These are phyloP conservation scores for Onychorhynchus coronatus DNA, from an alignment of 2,113 vertebrate genomes.

Conservation along the genomic window DNA sequence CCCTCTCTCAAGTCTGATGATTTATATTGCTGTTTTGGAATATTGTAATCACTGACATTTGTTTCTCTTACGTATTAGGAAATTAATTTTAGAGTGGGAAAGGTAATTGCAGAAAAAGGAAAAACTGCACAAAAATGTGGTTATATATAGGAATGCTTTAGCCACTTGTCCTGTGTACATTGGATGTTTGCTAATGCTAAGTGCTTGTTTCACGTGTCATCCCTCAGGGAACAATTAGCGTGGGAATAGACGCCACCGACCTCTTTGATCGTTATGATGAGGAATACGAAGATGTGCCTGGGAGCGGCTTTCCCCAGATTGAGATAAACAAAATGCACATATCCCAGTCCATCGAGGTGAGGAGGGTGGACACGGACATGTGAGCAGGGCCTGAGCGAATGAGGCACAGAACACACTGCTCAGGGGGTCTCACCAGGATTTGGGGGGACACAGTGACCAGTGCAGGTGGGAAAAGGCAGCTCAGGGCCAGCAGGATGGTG, in stretches of 20 bases:
- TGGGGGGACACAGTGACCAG: rapidly evolving
- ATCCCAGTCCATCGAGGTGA: conserved; percentile 98
- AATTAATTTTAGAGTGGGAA: background rate
- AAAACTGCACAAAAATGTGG: background rate
- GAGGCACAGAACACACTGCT: background rate
- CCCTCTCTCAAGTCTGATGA: background rate
- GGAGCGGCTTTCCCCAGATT: conserved; percentile 86
- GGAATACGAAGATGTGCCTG: conserved; percentile 86
- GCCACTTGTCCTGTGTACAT: rapidly evolving
- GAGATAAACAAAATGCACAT: conserved; percentile 99
- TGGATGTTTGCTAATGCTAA: background rate
- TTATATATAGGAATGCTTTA: rapidly evolving
- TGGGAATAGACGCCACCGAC: conserved; percentile 96
- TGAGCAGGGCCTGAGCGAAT: background rate
- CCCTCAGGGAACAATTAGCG: conserved; percentile 91
- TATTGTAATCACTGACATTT: background rate
- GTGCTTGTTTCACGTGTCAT: background rate
- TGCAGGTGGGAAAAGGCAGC: background rate
- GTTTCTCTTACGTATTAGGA: background rate
- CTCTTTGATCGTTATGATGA: conserved; percentile 96
- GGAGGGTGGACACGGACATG: background rate
- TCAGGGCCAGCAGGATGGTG: background rate
- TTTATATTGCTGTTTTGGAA: background rate
- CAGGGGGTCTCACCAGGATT: background rate
- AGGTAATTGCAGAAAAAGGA: background rate